Base-by-base conservation (phyloP, 2,113 vertebrate species). In the Chaetodon auriga region DNA sequence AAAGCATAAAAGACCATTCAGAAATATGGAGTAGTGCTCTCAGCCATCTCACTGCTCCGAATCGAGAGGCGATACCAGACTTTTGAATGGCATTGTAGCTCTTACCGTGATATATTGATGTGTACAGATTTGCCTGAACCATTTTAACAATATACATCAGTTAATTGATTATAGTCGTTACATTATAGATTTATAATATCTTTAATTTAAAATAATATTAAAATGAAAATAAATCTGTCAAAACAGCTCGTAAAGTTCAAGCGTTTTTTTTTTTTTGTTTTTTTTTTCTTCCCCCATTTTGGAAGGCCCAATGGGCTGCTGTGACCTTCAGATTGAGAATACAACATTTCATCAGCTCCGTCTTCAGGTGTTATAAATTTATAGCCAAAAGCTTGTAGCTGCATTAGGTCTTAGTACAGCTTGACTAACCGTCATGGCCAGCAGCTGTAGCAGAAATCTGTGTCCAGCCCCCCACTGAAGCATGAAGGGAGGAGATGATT, bases 401-500 rank as follows among this genome's bases (percentile, higher is more conserved):
- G 68, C 53, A 76, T 89, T 45, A 65, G 69, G 82, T 83, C 41
- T 11, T 25, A 65, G 80, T 21, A 38, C 55, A 81, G 61, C 72
- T 58, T 35, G 54, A 84, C 49, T 43, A 76, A 63, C 61, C 15
- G 35, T 73, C 23, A 15, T 72, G 21, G 74, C 72, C 49, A 14
- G 60, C 38, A 88, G 82, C 73, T 81, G 64, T 11, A 73, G 69
- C 62, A 75, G 79, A 81, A 88, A 87, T 66, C 51, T 49, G 35
- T 70, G 76, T 73, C 79, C 74, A 81, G 46, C 80, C 70, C 66
- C 76, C 72, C 63, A 86, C 51, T 84, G 81, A 90, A 87, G 83
- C 90, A 80, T 87, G 75, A 92, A 89, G 80, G 49, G 68, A 83
- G 66, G 78, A 54, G 81, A 84, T 89, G 69, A 92, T 89, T 91